Evolutionary conservation across 2,113 vertebrate genomes (phyloP).

Genomic region (Prionailurus viverrinus): DNA sequence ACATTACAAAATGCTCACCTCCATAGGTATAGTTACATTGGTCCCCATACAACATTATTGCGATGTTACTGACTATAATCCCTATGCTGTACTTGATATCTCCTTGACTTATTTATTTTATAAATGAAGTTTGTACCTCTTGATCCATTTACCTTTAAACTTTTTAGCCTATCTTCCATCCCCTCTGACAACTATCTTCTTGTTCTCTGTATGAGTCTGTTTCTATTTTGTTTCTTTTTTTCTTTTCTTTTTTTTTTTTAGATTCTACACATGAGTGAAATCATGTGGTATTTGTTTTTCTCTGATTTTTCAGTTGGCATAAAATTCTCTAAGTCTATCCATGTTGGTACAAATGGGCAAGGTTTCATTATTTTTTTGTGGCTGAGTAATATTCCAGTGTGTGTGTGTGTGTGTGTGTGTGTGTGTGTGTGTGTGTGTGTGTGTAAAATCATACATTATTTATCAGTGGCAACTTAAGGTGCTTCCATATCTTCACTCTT

Average conservation of each 20-base stretch:
- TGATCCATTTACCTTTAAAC: neutral
- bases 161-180: neutral
- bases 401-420: neutral
- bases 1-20: neutral
- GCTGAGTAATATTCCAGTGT: neutral
- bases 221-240: neutral
- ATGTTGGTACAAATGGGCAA: neutral
- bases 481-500: neutral
- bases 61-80: neutral
- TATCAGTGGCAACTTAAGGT: neutral
- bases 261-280: neutral
- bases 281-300: neutral
- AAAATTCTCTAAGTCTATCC: neutral
- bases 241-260: neutral
- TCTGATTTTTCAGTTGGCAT: neutral
- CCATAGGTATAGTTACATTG: neutral
- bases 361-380: neutral
- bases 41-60: neutral
- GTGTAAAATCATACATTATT: neutral
- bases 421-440: neutral
- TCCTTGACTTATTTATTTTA: neutral
- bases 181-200: neutral
- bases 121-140: neutral
- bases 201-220: neutral
- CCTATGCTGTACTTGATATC: neutral